Conservation (phyloP, 2,113 vertebrate species). For the Mustelus asterias region DNA sequence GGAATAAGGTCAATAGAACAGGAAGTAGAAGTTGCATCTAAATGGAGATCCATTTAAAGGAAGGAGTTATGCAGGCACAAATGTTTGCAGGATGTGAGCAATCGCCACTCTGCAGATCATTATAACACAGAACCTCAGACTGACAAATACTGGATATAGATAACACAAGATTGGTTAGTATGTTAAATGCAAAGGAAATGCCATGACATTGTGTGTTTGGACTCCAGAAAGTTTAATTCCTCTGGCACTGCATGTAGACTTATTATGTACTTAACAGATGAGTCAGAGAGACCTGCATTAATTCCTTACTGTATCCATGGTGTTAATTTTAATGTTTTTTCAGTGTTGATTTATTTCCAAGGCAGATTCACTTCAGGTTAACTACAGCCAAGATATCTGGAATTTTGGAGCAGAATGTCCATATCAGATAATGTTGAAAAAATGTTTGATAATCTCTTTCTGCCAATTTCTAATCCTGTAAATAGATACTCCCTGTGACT, state of each 20-base stretch:
- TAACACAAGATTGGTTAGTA: not conserved
- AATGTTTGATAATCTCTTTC: too few species aligned
- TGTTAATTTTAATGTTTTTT: not conserved
- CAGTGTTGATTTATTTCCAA: not conserved
- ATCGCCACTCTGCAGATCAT: not conserved
- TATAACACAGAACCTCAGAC: too few species aligned
- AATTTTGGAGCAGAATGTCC: not conserved
- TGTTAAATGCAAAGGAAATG: not conserved
- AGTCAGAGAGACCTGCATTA: not conserved
- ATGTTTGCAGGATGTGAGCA: not conserved
- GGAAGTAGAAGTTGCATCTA: not conserved
- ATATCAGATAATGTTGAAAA: too few species aligned
- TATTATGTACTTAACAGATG: not conserved
- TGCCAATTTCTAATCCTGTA: constrained; percentile 10
- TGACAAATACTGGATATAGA: too few species aligned
- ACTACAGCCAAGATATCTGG: too few species aligned
- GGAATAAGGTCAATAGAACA: not conserved
- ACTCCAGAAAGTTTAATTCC: not conserved
- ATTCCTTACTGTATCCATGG: not conserved
- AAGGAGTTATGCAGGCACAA: not conserved
- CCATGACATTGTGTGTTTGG: not conserved
- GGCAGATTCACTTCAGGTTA: not conserved
- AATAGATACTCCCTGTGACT: not conserved
- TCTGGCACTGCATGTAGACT: not conserved
- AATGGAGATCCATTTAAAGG: not conserved